Conservation (phyloP, 2,888 invertebrate species). For the Nineta flava region DNA sequence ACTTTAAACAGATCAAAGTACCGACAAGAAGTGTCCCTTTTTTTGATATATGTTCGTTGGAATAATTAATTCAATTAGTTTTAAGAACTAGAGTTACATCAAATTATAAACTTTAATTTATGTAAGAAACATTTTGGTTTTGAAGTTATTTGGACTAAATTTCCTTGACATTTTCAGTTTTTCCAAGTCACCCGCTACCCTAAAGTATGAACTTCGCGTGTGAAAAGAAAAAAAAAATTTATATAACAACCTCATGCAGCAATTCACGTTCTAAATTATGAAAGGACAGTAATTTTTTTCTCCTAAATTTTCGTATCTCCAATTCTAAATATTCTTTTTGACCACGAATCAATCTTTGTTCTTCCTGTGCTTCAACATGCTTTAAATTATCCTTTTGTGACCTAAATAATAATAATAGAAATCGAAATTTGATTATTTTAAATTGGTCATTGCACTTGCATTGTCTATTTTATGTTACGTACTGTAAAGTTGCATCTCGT, state of each 20-base stretch:
- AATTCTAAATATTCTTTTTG: slow-evolving; percentile 85
- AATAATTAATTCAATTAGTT: too few relatives aligned
- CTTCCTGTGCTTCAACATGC: slow-evolving; percentile 80
- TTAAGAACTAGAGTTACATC: too few relatives aligned
- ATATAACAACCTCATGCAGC: slow-evolving; percentile 55
- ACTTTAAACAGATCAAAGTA: too few relatives aligned
- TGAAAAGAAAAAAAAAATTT: not conserved
- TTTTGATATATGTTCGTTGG: too few relatives aligned
- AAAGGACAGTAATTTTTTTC: slow-evolving; percentile 72
- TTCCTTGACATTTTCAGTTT: too few relatives aligned
- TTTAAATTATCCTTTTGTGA: slow-evolving; percentile 84
- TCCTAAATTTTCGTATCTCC: slow-evolving; percentile 81
- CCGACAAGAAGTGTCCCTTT: too few relatives aligned
- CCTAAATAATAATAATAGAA: slow-evolving; percentile 24
- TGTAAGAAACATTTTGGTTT: too few relatives aligned
- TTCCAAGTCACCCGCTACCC: too few relatives aligned
- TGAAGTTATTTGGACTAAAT: not conserved
- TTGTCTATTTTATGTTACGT: slow-evolving; percentile 19
- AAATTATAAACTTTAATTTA: too few relatives aligned
- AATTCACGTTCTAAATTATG: slow-evolving; percentile 86
- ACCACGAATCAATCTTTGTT: slow-evolving; percentile 69
- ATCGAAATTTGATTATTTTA: not conserved
- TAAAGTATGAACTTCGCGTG: too few relatives aligned
- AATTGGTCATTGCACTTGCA: not conserved
- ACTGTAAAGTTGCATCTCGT: slow-evolving; percentile 78